A percentile compares a stretch with the other conserved stretches of the same genome.
Evolutionary conservation across 2,888 invertebrate species (phyloP).

Genomic region (Blera fallax): DNA sequence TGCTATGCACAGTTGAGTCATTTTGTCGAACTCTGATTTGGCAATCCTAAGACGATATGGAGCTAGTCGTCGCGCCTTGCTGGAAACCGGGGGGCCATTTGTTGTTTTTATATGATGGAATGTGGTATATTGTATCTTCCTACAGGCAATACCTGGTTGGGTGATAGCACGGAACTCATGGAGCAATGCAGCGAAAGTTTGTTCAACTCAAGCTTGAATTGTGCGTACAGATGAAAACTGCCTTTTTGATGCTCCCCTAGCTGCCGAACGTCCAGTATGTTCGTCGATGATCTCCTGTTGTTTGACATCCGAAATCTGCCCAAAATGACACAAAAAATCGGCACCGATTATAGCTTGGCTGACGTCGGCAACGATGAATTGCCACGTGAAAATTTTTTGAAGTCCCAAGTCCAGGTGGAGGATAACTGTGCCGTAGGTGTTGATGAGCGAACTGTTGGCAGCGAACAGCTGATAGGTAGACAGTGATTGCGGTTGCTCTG

Average conservation of each 20-base stretch:
- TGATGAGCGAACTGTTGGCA: constrained; percentile 38
- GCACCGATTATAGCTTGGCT: constrained; percentile 21
- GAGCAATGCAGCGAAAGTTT: not conserved
- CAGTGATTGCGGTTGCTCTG: not conserved
- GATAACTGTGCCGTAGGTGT: constrained; percentile 20
- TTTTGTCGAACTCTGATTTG: no score
- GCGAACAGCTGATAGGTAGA: not conserved
- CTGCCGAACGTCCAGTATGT: no score
- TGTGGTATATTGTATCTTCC: not conserved
- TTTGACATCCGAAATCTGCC: constrained; percentile 2
- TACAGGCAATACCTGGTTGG: constrained; percentile 1
- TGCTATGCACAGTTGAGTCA: no score
- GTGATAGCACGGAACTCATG: constrained; percentile 16
- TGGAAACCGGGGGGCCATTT: constrained; percentile 13
- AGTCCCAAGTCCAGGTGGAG: constrained; percentile 4
- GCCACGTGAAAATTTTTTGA: not conserved
- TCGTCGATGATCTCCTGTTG: constrained; percentile 21
- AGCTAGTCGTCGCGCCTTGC: no score
- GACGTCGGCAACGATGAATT: constrained; percentile 29
- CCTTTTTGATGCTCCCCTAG: not conserved
- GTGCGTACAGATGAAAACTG: constrained; percentile 16
- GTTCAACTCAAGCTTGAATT: not conserved
- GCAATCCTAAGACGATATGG: no score
- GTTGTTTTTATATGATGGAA: constrained; percentile 19
- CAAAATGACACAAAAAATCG: not conserved